phyloP scores from a whole-genome alignment of 2,113 vertebrate species.

The Castor canadensis region DNA sequence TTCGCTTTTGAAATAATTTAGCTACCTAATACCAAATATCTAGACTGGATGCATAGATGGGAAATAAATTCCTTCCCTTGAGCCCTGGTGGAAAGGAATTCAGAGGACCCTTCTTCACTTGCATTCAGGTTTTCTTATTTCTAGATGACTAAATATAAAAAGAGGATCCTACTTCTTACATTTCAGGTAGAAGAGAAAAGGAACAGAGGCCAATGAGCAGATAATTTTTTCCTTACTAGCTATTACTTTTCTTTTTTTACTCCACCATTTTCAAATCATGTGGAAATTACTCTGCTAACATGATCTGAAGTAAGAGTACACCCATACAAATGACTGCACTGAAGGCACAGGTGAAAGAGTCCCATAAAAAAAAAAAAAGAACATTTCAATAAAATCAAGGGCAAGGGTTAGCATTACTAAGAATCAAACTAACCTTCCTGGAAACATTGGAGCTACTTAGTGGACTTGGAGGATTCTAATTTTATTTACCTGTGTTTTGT shows the following conservation, averaged over 20 bases:
- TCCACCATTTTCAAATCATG: neutral
- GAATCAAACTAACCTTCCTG: neutral
- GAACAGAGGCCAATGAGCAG: neutral
- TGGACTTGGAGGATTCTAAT: neutral
- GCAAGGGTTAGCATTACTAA: neutral
- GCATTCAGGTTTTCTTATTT: neutral
- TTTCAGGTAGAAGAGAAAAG: neutral
- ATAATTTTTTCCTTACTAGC: neutral
- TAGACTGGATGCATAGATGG: neutral
- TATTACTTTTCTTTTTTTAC: neutral
- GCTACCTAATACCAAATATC: neutral
- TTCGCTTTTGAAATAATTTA: conserved; percentile 45
- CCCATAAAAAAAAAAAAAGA: no score
- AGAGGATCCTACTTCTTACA: neutral
- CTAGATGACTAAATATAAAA: neutral
- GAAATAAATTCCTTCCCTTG: neutral
- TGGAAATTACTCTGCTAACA: neutral
- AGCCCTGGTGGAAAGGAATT: neutral
- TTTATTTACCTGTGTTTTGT: neutral
- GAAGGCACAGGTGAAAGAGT: neutral
- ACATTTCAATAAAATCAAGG: conserved; percentile 2
- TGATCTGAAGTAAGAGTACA: neutral
- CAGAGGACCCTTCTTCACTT: neutral
- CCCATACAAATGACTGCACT: neutral
- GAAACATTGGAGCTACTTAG: neutral